phyloP scores from a whole-genome alignment of 1,140 invertebrate genomes.

The Drosophila subobscura region DNA sequence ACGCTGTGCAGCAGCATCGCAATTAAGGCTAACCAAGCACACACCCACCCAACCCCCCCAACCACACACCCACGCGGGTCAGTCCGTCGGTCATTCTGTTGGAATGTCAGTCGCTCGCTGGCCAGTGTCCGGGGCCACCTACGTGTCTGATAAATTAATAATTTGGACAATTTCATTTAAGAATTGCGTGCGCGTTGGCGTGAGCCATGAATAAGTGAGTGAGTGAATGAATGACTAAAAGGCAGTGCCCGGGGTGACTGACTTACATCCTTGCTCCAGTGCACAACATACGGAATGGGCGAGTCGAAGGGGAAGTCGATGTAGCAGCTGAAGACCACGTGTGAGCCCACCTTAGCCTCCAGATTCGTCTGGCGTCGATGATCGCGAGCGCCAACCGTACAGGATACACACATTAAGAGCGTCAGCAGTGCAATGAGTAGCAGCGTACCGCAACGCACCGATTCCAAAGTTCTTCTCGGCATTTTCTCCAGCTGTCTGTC shows the following conservation, averaged over 20 bases:
- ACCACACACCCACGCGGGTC: slow-evolving; percentile 3
- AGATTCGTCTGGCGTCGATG: slow-evolving; percentile 87
- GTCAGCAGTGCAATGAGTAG: slow-evolving; percentile 27
- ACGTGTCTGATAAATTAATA: slow-evolving; percentile 69
- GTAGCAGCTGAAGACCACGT: slow-evolving; percentile 94
- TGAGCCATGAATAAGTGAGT: slow-evolving; percentile 35
- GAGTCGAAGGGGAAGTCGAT: slow-evolving; percentile 95
- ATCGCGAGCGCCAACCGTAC: slow-evolving; percentile 68
- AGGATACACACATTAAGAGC: slow-evolving; percentile 74
- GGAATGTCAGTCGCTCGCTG: slow-evolving; percentile 1
- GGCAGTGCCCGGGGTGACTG: background rate
- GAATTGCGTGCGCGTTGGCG: slow-evolving; percentile 42
- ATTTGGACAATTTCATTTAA: slow-evolving; percentile 68
- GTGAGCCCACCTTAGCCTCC: slow-evolving; percentile 92
- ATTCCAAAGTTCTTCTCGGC: slow-evolving; percentile 24
- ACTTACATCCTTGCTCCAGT: slow-evolving; percentile 96
- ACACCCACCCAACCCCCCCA: slow-evolving; percentile 3
- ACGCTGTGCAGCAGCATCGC: slow-evolving; percentile 30
- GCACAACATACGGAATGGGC: slow-evolving; percentile 93
- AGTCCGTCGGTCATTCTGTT: background rate
- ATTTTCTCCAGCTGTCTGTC: slow-evolving; percentile 27
- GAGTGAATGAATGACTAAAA: slow-evolving; percentile 8
- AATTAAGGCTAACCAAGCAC: slow-evolving; percentile 74
- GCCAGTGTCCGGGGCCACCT: slow-evolving; percentile 27
- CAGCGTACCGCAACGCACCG: background rate